A percentile compares a stretch with the other conserved stretches of the same genome.
Conservation (phyloP, 1,140 invertebrate genomes). For the Metaphire vulgaris region DNA sequence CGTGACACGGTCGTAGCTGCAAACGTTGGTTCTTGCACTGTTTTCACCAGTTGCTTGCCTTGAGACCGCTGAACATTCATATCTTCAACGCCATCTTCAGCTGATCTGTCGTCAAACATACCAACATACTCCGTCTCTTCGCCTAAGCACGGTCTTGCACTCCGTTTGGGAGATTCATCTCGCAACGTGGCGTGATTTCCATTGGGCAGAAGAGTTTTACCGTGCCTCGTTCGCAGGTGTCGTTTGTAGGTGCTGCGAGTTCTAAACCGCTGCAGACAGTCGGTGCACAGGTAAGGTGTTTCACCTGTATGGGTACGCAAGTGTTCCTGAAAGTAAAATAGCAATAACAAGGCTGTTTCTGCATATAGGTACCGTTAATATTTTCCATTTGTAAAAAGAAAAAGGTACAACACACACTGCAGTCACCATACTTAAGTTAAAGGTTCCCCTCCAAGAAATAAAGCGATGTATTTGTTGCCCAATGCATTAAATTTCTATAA, state of each 20-base stretch:
- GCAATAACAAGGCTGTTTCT: background rate
- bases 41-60: too few relatives aligned
- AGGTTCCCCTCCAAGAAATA: background rate
- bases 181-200: background rate
- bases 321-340: conserved; percentile 53
- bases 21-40: too few relatives aligned
- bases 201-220: background rate
- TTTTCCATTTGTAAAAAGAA: background rate
- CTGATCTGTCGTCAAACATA: background rate
- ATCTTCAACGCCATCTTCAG: background rate
- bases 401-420: background rate
- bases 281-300: conserved; percentile 61
- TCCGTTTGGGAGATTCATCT: background rate
- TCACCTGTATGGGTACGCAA: conserved; percentile 62
- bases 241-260: conserved; percentile 63
- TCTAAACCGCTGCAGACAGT: conserved; percentile 61
- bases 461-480: background rate
- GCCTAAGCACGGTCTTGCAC: background rate
- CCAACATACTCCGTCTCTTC: background rate
- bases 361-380: background rate
- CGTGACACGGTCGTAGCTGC: too few relatives aligned
- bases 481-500: background rate
- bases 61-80: too few relatives aligned
- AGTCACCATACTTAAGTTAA: background rate
- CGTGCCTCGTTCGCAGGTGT: conserved; percentile 58